phyloP scores from a whole-genome alignment of 2,888 invertebrate genomes.

The Protophormia terraenovae region DNA sequence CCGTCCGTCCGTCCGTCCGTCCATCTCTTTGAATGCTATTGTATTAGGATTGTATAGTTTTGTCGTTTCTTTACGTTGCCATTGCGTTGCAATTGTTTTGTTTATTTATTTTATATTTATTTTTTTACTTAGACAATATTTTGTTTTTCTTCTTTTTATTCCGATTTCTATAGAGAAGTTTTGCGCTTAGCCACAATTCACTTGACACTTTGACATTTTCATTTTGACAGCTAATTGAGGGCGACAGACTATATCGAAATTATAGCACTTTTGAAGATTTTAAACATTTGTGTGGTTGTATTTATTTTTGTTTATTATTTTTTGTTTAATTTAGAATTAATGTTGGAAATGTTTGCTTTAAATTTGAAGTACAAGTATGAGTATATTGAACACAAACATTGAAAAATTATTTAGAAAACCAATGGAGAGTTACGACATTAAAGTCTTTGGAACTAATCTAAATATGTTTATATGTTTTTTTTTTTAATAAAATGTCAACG shows the following conservation, averaged over 20 bases:
- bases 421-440: too few relatives aligned
- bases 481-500: too few relatives aligned
- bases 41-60: slow-evolving; percentile 30
- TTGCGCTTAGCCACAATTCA: slow-evolving; percentile 55
- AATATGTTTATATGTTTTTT: too few relatives aligned
- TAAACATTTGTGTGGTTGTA: neutral
- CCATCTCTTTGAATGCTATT: neutral
- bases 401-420: neutral
- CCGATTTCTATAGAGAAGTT: slow-evolving; percentile 36
- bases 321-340: neutral
- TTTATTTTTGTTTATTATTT: neutral
- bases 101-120: slow-evolving; percentile 18
- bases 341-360: neutral
- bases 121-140: neutral
- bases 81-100: slow-evolving; percentile 31
- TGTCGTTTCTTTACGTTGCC: slow-evolving; percentile 14
- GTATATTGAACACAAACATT: neutral
- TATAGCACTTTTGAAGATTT: slow-evolving; percentile 50
- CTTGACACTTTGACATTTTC: slow-evolving; percentile 63
- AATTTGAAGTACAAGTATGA: neutral
- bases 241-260: slow-evolving; percentile 48
- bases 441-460: too few relatives aligned
- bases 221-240: slow-evolving; percentile 62
- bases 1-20: neutral
- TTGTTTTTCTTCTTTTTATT: slow-evolving; percentile 6